Evolutionary conservation across 2,888 invertebrate genomes (phyloP), one percentile per base, ranked within the genome.

Genomic region (Apamea sordens): DNA sequence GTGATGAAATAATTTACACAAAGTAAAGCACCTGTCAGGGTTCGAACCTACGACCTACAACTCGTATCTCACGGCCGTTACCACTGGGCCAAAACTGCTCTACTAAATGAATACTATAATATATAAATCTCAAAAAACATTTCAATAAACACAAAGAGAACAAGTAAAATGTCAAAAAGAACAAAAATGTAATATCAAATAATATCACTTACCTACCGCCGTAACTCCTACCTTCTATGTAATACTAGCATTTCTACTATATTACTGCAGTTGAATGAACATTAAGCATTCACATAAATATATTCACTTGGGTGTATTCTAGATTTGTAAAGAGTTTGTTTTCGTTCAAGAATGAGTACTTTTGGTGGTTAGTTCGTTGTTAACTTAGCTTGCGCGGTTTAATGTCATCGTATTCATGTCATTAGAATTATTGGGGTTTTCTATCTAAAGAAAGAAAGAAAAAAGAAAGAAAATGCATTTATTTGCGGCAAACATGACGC

Each of bases 181-280:
- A 59, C 24, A 72, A 65, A 73, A 80, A 61, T 79, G 15, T 73
- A n/a, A 79, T 59, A 67, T 67, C 47, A 81, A 59, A 73, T 73
- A 80, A 67, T 67, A 74, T 67, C 65, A 67, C 73, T 67, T 61
- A 67, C 41, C 15, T 61, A 67, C 41, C 15, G 50, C 44, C 32
- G 67, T 81, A 81, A 73, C 81, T 74, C 53, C 21, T 67, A 67
- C 59, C 50, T 80, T 67, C 67, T 73, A 44, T 81, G 79, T 81
- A 81, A 79, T 67, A 67, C 64, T 10, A 18, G 18, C 41, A 53
- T 67, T 50, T 47, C 24, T 72, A 59, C 47, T 59, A 67, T 77
- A 83, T 77, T 63, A 77, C 36, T 63, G 41, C 68, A 63, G 28
- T 21, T 56, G 59, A 41, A 69, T 32, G 67, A 67, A 83, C 68